Evolutionary conservation across 1,140 invertebrate species (phyloP).

Genomic region (Aphis gossypii): DNA sequence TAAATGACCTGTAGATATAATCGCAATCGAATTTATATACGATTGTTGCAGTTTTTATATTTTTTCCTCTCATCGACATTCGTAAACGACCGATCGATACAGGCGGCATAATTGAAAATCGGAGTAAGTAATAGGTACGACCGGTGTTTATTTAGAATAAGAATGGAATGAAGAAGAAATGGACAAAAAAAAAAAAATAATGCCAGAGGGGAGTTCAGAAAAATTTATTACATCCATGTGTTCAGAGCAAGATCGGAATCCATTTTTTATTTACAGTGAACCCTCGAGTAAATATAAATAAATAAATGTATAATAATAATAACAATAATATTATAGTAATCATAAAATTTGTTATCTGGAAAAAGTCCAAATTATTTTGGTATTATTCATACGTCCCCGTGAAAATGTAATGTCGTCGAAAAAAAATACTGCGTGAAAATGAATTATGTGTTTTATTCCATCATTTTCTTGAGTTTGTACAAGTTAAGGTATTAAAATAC

Average conservation of each 20-base stretch:
- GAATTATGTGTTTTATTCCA: too few relatives aligned
- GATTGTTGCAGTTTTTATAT: neutral
- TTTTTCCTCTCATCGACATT: neutral
- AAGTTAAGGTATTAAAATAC: too few relatives aligned
- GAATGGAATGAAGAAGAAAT: neutral
- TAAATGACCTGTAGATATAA: conserved; percentile 39
- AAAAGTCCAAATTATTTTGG: neutral
- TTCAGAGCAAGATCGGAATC: neutral
- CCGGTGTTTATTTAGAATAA: conserved; percentile 25
- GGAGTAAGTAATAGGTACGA: neutral
- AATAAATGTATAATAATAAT: neutral
- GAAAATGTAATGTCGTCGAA: neutral
- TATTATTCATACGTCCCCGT: neutral
- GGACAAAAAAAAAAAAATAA: neutral
- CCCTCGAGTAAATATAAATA: conserved; percentile 24
- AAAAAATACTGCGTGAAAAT: neutral
- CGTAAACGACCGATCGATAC: neutral
- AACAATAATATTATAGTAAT: neutral
- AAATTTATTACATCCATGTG: conserved; percentile 36
- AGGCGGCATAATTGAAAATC: conserved; percentile 22
- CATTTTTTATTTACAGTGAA: neutral
- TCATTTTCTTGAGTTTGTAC: neutral
- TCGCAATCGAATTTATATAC: conserved; percentile 7
- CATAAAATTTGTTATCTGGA: neutral
- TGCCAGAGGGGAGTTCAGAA: neutral